phyloP scores from a whole-genome alignment of 2,888 invertebrate species.

The Blera fallax region DNA sequence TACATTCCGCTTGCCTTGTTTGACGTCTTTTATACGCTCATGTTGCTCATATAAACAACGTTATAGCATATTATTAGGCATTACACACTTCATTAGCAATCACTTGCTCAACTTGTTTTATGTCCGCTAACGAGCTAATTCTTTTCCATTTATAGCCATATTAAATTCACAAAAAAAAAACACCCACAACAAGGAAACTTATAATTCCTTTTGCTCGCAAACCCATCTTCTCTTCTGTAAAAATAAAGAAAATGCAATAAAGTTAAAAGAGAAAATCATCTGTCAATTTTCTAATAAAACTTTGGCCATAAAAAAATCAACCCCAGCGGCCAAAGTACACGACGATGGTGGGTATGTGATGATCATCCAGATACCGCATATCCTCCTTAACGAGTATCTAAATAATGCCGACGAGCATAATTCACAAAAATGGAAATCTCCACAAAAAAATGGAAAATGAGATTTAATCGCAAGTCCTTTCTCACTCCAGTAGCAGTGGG shows the following conservation, averaged over 20 bases:
- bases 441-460: neutral
- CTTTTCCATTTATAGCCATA: neutral
- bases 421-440: slow-evolving; percentile 7
- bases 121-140: neutral
- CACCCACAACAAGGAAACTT: neutral
- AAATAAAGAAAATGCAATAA: slow-evolving; percentile 12
- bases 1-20: neutral
- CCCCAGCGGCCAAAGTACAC: neutral
- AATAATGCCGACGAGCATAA: neutral
- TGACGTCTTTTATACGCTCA: neutral
- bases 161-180: neutral
- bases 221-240: neutral
- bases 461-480: neutral
- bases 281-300: slow-evolving; percentile 49
- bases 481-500: neutral
- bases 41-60: neutral
- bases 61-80: neutral
- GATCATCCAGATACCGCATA: neutral
- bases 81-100: slow-evolving; percentile 11
- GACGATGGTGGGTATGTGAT: neutral
- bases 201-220: neutral
- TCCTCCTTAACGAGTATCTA: neutral
- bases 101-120: neutral
- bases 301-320: slow-evolving; percentile 19
- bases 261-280: slow-evolving; percentile 28